phyloP scores from a whole-genome alignment of 2,113 vertebrate species.

The Rhinichthys klamathensis region DNA sequence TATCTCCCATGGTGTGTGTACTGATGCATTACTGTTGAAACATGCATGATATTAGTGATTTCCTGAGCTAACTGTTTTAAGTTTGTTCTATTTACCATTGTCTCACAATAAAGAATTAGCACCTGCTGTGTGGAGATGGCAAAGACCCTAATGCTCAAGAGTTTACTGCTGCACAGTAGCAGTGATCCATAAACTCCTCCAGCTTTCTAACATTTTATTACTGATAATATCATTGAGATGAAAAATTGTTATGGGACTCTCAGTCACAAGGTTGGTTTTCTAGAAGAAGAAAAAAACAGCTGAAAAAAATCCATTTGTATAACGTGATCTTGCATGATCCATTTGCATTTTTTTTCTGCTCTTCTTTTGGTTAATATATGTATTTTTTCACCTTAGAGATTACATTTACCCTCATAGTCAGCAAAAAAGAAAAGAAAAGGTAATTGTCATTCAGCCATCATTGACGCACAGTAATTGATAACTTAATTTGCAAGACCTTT shows the following conservation, averaged over 20 bases:
- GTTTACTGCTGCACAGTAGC: constrained; percentile 8
- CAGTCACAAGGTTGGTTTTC: background rate
- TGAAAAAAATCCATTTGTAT: background rate
- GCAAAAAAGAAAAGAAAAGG: background rate
- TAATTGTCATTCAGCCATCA: background rate
- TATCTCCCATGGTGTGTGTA: background rate
- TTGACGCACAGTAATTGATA: constrained; percentile 1
- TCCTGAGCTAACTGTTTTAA: background rate
- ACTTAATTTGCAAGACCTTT: background rate
- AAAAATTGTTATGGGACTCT: constrained; percentile 8
- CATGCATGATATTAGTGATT: background rate
- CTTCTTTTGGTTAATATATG: background rate
- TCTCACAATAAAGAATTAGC: constrained; percentile 17
- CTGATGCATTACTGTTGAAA: background rate
- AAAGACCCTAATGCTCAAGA: background rate
- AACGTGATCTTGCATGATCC: background rate
- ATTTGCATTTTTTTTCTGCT: background rate
- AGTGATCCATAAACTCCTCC: constrained; percentile 23
- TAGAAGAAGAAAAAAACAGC: background rate
- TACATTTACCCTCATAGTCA: background rate
- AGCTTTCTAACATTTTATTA: constrained; percentile 20
- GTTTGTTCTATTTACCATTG: background rate
- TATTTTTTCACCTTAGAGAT: background rate
- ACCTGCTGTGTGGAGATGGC: background rate
- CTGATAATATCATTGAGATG: constrained; percentile 8